phyloP scores from a whole-genome alignment of 2,888 invertebrate species.

The Caenorhabditis plicata region DNA sequence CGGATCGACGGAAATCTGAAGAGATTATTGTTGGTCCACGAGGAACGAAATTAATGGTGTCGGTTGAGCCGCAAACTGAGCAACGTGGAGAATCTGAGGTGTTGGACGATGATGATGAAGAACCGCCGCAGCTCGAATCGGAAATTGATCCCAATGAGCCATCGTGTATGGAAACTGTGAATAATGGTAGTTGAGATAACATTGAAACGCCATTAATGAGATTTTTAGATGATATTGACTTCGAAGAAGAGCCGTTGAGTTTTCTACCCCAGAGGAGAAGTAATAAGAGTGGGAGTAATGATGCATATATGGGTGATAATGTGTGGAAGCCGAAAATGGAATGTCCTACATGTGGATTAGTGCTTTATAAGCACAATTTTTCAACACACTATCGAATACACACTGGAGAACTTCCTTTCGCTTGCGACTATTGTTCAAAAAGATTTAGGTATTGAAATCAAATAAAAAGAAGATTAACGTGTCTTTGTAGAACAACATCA shows the following conservation, averaged over 20 bases:
- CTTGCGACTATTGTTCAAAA: slow-evolving; percentile 56
- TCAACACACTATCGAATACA: slow-evolving; percentile 62
- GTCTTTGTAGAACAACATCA: slow-evolving; percentile 54
- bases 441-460: slow-evolving; percentile 47
- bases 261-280: slow-evolving; percentile 12
- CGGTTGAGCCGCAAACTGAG: slow-evolving; percentile 18
- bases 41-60: slow-evolving; percentile 21
- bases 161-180: background rate
- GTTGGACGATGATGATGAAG: slow-evolving; percentile 4
- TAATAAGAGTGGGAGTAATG: too few species aligned
- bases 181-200: background rate
- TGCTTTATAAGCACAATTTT: slow-evolving; percentile 62
- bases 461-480: background rate
- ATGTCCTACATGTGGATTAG: slow-evolving; percentile 62
- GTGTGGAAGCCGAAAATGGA: slow-evolving; percentile 56
- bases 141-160: slow-evolving; percentile 1
- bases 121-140: background rate
- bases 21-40: slow-evolving; percentile 26
- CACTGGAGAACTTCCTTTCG: slow-evolving; percentile 62
- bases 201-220: slow-evolving; percentile 3
- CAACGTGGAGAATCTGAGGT: background rate
- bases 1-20: slow-evolving; percentile 8
- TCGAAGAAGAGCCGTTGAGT: slow-evolving; percentile 9
- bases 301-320: slow-evolving; percentile 39
- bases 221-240: slow-evolving; percentile 18